phyloP scores from a whole-genome alignment of 2,797 vertebrate species.

The Pangasius mekongensis region DNA sequence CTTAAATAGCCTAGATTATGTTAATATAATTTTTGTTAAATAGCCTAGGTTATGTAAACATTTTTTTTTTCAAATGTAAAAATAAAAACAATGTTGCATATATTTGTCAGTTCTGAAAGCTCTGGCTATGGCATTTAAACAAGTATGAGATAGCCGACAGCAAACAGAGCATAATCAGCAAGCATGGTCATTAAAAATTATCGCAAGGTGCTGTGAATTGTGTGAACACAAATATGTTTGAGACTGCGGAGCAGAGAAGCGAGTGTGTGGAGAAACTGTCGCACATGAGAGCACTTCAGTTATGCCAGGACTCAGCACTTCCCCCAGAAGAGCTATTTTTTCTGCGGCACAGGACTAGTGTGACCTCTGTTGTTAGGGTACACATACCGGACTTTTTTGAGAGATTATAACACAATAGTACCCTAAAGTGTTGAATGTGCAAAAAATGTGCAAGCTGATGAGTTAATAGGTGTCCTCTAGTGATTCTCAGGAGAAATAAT shows the following conservation, averaged over 20 bases:
- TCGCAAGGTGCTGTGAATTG: not conserved
- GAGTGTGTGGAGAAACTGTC: not conserved
- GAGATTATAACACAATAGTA: not conserved
- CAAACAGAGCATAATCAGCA: not conserved
- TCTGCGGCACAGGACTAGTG: not conserved
- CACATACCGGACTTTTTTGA: not conserved
- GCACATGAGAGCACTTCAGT: slow-evolving; percentile 5
- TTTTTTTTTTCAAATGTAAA: not conserved
- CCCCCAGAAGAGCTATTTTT: not conserved
- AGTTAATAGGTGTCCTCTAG: slow-evolving; percentile 44
- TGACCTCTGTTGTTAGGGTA: not conserved
- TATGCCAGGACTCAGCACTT: not conserved
- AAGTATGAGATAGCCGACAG: not conserved
- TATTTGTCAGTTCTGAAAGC: not conserved
- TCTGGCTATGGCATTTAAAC: not conserved
- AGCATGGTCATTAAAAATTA: not conserved
- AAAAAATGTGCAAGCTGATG: slow-evolving; percentile 35
- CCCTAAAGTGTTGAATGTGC: slow-evolving; percentile 16
- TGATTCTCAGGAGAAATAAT: slow-evolving; percentile 35
- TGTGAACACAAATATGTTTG: not conserved
- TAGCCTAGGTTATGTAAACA: not conserved
- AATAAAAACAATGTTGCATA: not conserved
- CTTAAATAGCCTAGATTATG: no score
- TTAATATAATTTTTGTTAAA: not conserved
- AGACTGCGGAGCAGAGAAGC: not conserved